Evolutionary conservation across 2,888 invertebrate species (phyloP), one percentile per base, ranked within the genome.

Genomic region (Heliconius hortense): DNA sequence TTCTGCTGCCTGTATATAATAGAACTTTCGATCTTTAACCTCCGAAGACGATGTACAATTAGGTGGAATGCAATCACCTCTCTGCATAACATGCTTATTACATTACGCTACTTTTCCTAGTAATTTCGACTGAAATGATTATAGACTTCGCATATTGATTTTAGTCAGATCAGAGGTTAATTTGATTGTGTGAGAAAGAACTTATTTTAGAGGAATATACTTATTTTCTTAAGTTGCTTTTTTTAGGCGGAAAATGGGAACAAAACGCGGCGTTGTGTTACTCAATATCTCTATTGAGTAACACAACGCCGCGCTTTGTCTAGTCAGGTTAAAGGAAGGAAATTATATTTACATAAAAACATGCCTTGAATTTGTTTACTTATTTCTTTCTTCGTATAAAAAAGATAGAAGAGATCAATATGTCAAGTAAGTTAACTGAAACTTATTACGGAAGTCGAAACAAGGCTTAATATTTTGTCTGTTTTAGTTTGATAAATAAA

Each of bases 91-190:
- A 71, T 73, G 26, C 66, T 73, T 76, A 74, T 78, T 76, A 72
- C 76, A 64, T 74, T 72, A 73, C 63, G 62, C 71, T 64, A 66
- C 63, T 74, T 75, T 76, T 74, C 73, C 71, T 75, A 67, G 31
- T 70, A 66, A 75, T 70, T 43, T 69, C 4, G 39, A 39, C 18
- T 64, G 24, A 26, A 59, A 56, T 63, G 31, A 53, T 64, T 64
- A 64, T 56, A 18, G 56, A 67, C 35, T 64, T 48, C n/a, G 24
- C 67, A 76, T 76, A 67, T 48, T 62, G 56, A 73, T 63, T 73
- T 73, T 24, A 76, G 28, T 63, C 11, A 21, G 53, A n/a, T 69
- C 69, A 48, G 21, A 69, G 69, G 53, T 69, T 53, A 69, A 68
- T 53, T 67, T 68, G 26, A 31, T 53, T 21, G 10, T 26, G 28